Evolutionary conservation across 2,113 vertebrate species (phyloP).

Genomic region (Myotis lucifugus): DNA sequence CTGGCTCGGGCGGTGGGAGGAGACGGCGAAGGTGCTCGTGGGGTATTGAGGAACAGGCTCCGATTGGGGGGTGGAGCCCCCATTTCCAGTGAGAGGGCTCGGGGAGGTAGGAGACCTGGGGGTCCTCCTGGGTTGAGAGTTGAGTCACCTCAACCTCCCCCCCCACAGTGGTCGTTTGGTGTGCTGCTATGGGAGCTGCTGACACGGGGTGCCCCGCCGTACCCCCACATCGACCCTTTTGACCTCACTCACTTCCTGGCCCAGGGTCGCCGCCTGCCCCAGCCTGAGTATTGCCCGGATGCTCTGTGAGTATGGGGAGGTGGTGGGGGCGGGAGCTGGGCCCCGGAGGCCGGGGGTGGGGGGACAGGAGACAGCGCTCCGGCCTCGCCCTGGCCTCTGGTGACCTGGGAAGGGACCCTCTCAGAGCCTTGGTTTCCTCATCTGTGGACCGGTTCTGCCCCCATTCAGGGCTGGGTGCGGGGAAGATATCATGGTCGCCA

Average conservation of each 20-base stretch:
- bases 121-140: neutral
- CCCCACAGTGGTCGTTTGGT: slow-evolving; percentile 95
- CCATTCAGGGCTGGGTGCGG: neutral
- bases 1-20: neutral
- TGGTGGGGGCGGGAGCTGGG: neutral
- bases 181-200: slow-evolving; percentile 98
- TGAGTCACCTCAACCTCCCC: neutral
- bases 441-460: slow-evolving; percentile 1
- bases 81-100: neutral
- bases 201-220: slow-evolving; percentile 94
- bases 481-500: slow-evolving; percentile 52
- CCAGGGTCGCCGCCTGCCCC: slow-evolving; percentile 92
- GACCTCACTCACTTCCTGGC: slow-evolving; percentile 92
- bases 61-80: neutral
- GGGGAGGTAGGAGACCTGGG: neutral
- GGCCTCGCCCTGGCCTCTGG: neutral
- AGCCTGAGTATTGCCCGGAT: slow-evolving; percentile 94
- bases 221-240: slow-evolving; percentile 94
- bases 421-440: slow-evolving; percentile 62
- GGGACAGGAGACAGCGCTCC: neutral
- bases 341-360: neutral
- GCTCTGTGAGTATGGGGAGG: slow-evolving; percentile 89
- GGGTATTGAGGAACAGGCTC: neutral
- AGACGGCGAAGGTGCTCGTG: neutral
- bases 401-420: neutral